A percentile compares a stretch with the other conserved stretches of the same genome.
Conservation (phyloP, 2,888 invertebrate genomes). For the Volucella inflata region DNA sequence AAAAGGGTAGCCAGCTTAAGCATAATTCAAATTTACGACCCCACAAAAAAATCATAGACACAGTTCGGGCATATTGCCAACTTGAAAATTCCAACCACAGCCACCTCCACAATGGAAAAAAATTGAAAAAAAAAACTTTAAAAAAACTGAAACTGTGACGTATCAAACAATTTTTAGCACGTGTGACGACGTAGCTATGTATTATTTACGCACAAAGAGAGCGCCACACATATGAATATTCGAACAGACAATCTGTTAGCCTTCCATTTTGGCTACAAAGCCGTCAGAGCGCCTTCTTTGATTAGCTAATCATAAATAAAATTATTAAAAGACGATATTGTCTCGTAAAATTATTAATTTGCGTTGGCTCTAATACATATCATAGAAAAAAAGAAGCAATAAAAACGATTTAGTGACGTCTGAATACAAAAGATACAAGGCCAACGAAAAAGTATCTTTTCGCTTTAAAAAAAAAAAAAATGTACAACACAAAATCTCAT, state of each 20-base stretch:
- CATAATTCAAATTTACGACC: conserved; percentile 49
- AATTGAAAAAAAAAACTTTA: too few relatives aligned
- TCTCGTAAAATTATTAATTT: conserved; percentile 53
- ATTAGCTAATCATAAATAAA: conserved; percentile 45
- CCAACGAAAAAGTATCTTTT: background rate
- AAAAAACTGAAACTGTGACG: conserved; percentile 34
- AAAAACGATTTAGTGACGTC: conserved; percentile 31
- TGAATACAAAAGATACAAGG: background rate
- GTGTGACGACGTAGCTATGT: conserved; percentile 41
- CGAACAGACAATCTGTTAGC: conserved; percentile 9
- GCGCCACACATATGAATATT: conserved; percentile 8
- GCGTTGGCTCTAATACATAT: conserved; percentile 8
- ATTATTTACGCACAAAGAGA: conserved; percentile 52
- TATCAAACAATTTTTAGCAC: conserved; percentile 20
- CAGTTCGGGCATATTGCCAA: conserved; percentile 54
- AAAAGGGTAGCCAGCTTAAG: conserved; percentile 12
- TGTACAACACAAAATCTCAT: too few relatives aligned
- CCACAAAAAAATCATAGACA: conserved; percentile 34
- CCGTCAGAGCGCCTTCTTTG: background rate
- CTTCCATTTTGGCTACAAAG: conserved; percentile 24
- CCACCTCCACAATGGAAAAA: conserved; percentile 21
- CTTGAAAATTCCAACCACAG: conserved; percentile 10
- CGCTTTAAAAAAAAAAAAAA: background rate
- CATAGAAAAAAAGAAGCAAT: conserved; percentile 4
- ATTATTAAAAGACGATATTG: conserved; percentile 25